Conservation (phyloP, 2,797 vertebrate genomes). For the Dryobates pubescens region DNA sequence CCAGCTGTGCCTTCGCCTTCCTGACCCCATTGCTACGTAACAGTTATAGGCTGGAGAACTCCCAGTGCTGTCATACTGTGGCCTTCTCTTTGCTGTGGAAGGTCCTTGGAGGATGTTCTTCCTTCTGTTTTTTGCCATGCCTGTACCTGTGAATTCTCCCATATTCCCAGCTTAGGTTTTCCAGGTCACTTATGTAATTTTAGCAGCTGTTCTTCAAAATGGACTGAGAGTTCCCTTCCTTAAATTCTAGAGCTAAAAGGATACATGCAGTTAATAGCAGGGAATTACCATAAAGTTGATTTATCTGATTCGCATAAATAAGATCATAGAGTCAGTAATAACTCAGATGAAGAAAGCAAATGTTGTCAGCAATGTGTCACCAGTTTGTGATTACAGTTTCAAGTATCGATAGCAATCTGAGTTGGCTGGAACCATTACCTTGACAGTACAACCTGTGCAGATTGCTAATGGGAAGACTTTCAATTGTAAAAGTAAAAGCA, state of each 20-base stretch:
- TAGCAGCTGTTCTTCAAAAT: not conserved
- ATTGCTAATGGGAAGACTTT: not conserved
- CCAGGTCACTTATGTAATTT: not conserved
- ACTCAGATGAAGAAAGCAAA: not conserved
- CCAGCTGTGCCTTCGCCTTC: not conserved
- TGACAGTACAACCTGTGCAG: not conserved
- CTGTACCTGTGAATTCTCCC: not conserved
- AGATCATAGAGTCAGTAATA: not conserved
- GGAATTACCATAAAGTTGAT: not conserved
- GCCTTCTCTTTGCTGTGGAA: not conserved
- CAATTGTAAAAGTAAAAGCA: not conserved
- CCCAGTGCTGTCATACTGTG: not conserved
- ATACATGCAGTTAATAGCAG: not conserved
- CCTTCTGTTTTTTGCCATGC: not conserved
- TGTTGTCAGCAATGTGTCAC: not conserved
- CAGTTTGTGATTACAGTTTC: not conserved
- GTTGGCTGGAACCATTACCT: not conserved
- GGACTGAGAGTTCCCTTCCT: not conserved
- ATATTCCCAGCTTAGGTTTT: not conserved
- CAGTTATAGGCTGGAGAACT: not conserved
- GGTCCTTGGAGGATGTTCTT: not conserved
- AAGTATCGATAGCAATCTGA: not conserved
- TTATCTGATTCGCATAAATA: not conserved
- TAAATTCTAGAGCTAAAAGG: not conserved
- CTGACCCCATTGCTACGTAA: not conserved